phyloP scores from a whole-genome alignment of 2,797 vertebrate species.

The Clamator glandarius region DNA sequence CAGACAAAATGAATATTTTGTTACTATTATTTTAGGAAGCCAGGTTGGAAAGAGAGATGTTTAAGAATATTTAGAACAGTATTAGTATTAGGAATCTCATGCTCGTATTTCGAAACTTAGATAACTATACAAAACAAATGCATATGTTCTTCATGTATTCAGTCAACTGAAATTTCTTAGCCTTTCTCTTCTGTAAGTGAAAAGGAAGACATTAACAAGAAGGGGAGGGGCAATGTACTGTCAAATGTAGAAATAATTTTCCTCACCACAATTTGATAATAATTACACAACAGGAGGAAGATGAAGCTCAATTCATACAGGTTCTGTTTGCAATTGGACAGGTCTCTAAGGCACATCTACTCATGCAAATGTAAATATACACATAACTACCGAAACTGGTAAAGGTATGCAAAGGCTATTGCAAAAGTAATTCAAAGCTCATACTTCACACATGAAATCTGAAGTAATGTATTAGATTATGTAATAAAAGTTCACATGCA shows the following conservation, averaged over 20 bases:
- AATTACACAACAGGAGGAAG: not conserved
- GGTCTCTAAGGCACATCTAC: not conserved
- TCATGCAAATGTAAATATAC: not conserved
- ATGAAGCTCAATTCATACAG: not conserved
- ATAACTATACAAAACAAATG: not conserved
- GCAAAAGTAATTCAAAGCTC: not conserved
- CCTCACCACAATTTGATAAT: not conserved
- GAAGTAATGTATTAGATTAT: not conserved
- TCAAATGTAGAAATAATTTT: not conserved
- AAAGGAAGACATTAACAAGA: not conserved
- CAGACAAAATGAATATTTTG: not conserved
- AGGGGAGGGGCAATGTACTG: not conserved
- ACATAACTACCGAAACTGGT: not conserved
- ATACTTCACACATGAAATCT: not conserved
- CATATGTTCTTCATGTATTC: rapidly evolving
- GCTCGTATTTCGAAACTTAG: not conserved
- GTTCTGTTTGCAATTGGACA: not conserved
- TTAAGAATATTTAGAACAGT: not conserved
- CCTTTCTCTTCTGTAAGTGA: not conserved
- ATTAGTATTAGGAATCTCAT: not conserved
- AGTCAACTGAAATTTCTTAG: not conserved
- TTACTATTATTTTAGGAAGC: not conserved
- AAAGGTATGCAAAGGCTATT: not conserved
- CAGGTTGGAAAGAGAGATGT: rapidly evolving
- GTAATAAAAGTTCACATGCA: not conserved